Evolutionary conservation across 2,888 invertebrate species (phyloP), one percentile per base, ranked within the genome.

Genomic region (Coleophora flavipennella): DNA sequence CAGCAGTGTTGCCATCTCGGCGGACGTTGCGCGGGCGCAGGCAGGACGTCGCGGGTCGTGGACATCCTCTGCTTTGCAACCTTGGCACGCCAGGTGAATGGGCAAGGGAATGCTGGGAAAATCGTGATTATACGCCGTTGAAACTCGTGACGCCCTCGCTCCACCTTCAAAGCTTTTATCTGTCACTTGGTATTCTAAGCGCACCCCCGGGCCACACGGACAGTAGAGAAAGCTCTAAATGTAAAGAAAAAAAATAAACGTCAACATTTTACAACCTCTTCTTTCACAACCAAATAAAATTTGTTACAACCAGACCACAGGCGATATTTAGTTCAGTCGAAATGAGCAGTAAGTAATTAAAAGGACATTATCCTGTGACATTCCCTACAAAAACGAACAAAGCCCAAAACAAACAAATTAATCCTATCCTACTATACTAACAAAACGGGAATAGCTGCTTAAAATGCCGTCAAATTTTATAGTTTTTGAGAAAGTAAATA

Each of bases 401-500:
- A 42, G 36, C 33, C 36, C 40, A 40, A 47, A 44, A 45, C 43
- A 40, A 43, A 37, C 35, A 36, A 37, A 39, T 14, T 31, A 20
- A 20, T 20, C 20, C 20, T 28, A 35, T 33, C 33, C 42, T 39
- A 34, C 39, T 31, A 45, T 39, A 48, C 45, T 50, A 61, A 57
- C 58, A 60, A 63, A 72, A 67, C 70, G 67, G 59, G 59, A 61
- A 62, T 64, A 20, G 68, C 67, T 73, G 67, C 80, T 83, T 79
- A 78, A 80, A 75, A 58, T 59, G 67, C 62, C 76, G 72, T 83
- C 71, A 81, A 81, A 33, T 63, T 77, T 79, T 72, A 81, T 65
- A 60, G 69, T 63, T 62, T 52, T 53, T 67, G 75, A 66, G 68
- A 69, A 76, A 80, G 80, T 78, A 80, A 80, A 81, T 80, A 78